These are phyloP conservation scores for Cryptus viduatorius DNA, from an alignment of 2,888 invertebrate genomes.

Conservation along the genomic window DNA sequence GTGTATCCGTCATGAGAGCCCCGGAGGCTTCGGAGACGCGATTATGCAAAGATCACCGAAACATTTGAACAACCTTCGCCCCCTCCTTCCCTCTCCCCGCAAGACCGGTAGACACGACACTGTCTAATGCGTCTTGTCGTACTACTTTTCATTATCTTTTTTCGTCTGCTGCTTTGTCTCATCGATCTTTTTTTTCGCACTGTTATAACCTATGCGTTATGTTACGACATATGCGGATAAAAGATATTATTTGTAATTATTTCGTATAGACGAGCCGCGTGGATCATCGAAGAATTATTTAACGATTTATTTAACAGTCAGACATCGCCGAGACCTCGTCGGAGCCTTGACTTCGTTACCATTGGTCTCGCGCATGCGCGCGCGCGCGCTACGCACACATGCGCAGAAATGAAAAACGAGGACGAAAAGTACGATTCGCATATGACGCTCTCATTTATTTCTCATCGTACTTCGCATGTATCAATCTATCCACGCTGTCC, in stretches of 20 bases:
- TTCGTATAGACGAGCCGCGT: not conserved
- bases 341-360: slow-evolving; percentile 26
- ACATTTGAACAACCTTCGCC: slow-evolving; percentile 21
- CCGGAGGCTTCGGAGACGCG: not conserved
- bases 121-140: not conserved
- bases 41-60: slow-evolving; percentile 21
- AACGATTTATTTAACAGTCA: not conserved
- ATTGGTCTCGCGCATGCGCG: slow-evolving; percentile 1
- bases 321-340: not conserved
- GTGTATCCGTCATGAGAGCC: not conserved
- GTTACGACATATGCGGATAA: not conserved
- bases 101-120: not conserved
- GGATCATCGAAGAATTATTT: not conserved
- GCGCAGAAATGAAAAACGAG: slow-evolving; percentile 13
- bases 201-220: not conserved
- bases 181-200: not conserved
- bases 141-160: not conserved
- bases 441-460: not conserved
- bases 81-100: not conserved
- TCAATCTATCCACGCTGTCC: not conserved
- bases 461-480: slow-evolving; percentile 4
- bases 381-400: slow-evolving; percentile 2
- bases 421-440: slow-evolving; percentile 14
- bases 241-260: not conserved
- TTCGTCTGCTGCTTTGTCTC: not conserved